phyloP scores from a whole-genome alignment of 2,113 vertebrate genomes.

The Strigops habroptila region DNA sequence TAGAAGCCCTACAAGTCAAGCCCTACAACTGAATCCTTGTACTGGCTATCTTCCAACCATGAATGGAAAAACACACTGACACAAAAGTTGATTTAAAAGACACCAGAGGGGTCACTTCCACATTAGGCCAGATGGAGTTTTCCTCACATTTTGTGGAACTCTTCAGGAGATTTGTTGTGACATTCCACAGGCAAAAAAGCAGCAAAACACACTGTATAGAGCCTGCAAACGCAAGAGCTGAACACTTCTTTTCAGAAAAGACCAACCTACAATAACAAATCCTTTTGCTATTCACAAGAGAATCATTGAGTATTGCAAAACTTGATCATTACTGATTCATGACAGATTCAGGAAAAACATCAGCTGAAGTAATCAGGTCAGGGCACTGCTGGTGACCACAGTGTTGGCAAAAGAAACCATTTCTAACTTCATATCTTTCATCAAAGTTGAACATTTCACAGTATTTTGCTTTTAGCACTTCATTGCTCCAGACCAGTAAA shows the following conservation, averaged over 20 bases:
- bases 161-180: background rate
- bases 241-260: conserved; percentile 47
- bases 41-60: conserved; percentile 15
- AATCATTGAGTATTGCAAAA: conserved; percentile 76
- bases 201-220: conserved; percentile 14
- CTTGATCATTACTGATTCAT: conserved; percentile 81
- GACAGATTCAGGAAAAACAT: conserved; percentile 80
- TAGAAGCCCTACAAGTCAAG: conserved; percentile 25
- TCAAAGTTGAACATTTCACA: conserved; percentile 68
- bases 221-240: conserved; percentile 27
- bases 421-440: conserved; percentile 69
- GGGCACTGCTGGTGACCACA: conserved; percentile 71
- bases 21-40: conserved; percentile 20
- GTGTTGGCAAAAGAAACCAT: conserved; percentile 58
- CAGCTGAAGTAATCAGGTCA: conserved; percentile 78
- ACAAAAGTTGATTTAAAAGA: conserved; percentile 11
- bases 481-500: conserved; percentile 58
- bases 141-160: conserved; percentile 25
- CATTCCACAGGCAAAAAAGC: background rate
- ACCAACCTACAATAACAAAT: conserved; percentile 74
- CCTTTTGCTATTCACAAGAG: conserved; percentile 72
- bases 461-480: conserved; percentile 61
- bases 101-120: conserved; percentile 1
- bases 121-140: conserved; percentile 30
- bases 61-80: conserved; percentile 17